Evolutionary conservation across 2,797 vertebrate genomes (phyloP).

Genomic region (Cottoperca gobio): DNA sequence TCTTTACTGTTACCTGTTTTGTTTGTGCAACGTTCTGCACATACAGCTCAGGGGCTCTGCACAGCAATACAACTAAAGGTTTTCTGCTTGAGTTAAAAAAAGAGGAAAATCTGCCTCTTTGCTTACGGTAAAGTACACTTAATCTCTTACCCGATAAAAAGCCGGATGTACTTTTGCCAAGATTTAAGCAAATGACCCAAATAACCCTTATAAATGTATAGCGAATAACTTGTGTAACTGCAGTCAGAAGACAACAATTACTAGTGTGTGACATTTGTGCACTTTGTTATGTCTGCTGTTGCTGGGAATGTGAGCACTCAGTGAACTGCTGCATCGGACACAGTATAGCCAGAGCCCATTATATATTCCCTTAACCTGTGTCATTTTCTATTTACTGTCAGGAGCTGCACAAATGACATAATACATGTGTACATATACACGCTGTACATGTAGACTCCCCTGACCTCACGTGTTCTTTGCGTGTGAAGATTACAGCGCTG

Average conservation of each 20-base stretch:
- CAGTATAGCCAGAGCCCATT: background rate
- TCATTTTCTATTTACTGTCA: background rate
- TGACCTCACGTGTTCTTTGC: slow-evolving; percentile 7
- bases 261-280: background rate
- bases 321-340: slow-evolving; percentile 7
- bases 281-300: slow-evolving; percentile 3
- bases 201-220: background rate
- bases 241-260: slow-evolving; percentile 24
- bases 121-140: slow-evolving; percentile 1
- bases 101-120: background rate
- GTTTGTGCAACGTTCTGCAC: background rate
- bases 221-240: background rate
- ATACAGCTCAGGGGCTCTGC: background rate
- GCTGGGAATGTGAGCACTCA: background rate
- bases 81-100: slow-evolving; percentile 1
- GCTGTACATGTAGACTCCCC: background rate
- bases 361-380: background rate
- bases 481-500: background rate
- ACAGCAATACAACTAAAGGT: background rate
- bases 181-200: background rate
- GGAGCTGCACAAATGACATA: slow-evolving; percentile 1
- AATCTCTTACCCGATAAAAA: slow-evolving; percentile 8
- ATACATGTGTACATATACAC: background rate
- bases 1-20: background rate
- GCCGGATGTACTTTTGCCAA: background rate